Evolutionary conservation across 2,888 invertebrate species (phyloP).

Genomic region (Parnassius glacialis): DNA sequence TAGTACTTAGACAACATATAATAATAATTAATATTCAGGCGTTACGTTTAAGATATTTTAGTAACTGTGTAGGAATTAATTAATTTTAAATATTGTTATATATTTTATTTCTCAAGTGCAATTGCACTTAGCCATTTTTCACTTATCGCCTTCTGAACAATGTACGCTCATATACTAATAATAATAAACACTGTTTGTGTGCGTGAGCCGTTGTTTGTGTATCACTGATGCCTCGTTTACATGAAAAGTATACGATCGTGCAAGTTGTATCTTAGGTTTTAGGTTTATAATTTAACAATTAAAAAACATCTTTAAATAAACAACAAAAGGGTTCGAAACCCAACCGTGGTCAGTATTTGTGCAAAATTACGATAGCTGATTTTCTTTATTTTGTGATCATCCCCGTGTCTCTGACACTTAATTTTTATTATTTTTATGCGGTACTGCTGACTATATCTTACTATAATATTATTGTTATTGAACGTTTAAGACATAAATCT

Average conservation of each 20-base stretch:
- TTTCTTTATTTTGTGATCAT: no score
- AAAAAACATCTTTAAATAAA: no score
- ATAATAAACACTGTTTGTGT: slow-evolving; percentile 41
- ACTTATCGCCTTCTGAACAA: slow-evolving; percentile 46
- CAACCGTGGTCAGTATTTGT: no score
- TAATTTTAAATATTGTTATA: neutral
- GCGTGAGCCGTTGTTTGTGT: slow-evolving; percentile 37
- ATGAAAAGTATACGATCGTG: slow-evolving; percentile 18
- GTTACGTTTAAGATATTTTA: neutral
- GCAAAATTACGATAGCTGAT: no score
- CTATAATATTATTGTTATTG: no score
- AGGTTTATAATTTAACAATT: neutral
- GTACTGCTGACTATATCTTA: no score
- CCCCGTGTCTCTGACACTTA: no score
- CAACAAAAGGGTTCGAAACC: no score
- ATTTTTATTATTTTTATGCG: no score
- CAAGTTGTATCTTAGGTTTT: neutral
- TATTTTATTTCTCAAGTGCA: slow-evolving; percentile 22
- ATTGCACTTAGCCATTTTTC: slow-evolving; percentile 38
- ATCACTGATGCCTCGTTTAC: slow-evolving; percentile 41
- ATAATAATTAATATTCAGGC: neutral
- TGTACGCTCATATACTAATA: slow-evolving; percentile 40
- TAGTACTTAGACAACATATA: neutral
- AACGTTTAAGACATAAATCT: no score
- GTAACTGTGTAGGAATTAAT: neutral